Percentiles rank a stretch among this genome's conserved stretches.
These are phyloP conservation scores for Eptesicus fuscus DNA, from an alignment of 2,113 vertebrate species.

Conservation along the genomic window DNA sequence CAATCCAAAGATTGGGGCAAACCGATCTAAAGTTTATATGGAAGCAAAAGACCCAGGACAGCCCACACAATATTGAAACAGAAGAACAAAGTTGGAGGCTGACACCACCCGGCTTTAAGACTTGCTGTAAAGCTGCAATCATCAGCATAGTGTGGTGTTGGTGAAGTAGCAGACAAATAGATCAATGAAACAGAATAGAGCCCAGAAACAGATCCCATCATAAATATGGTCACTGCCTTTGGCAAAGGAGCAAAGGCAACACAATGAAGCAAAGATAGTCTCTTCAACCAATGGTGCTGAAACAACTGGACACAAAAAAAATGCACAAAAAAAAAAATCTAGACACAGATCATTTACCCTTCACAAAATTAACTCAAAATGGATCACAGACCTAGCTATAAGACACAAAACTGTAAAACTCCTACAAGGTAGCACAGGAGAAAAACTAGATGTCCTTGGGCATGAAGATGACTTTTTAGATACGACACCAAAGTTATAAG, in stretches of 20 bases:
- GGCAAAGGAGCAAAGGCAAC: not conserved
- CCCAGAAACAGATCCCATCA: no score
- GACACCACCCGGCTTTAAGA: fast-evolving
- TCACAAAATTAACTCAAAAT: fast-evolving
- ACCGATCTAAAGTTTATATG: not conserved
- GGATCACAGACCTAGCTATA: not conserved
- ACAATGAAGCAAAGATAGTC: fast-evolving
- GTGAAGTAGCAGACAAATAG: not conserved
- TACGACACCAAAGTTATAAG: fast-evolving
- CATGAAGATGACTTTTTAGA: not conserved
- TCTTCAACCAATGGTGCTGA: fast-evolving
- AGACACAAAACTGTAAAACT: not conserved
- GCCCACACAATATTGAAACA: not conserved
- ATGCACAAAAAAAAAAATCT: fast-evolving
- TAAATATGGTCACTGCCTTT: fast-evolving
- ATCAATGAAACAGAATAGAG: not conserved
- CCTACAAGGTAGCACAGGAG: not conserved
- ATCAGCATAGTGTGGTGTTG: not conserved
- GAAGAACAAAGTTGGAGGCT: not conserved
- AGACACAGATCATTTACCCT: not conserved
- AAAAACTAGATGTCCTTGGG: not conserved
- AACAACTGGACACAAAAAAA: not conserved
- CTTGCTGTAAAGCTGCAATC: no score
- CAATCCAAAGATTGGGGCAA: not conserved
- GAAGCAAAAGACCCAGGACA: not conserved